phyloP scores from a whole-genome alignment of 2,888 invertebrate species.

The Macropis europaea region DNA sequence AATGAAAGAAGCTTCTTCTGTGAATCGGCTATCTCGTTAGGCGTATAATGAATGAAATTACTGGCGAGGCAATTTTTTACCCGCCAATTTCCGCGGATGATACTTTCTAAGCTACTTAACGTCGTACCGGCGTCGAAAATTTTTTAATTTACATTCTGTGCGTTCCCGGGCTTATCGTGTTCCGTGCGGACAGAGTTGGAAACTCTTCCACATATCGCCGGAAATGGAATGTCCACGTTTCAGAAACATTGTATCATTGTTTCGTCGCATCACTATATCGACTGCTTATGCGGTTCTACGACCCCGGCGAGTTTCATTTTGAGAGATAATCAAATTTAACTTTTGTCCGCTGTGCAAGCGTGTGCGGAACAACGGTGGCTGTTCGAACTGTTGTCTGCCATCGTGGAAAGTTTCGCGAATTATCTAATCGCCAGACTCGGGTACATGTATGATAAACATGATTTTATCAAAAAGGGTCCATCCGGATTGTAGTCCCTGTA shows the following conservation, averaged over 20 bases:
- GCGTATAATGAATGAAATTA: conserved; percentile 22
- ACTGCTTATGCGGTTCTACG: background rate
- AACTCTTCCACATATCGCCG: conserved; percentile 7
- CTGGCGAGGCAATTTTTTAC: conserved; percentile 12
- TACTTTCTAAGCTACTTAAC: conserved; percentile 39
- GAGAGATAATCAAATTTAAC: background rate
- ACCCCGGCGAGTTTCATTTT: background rate
- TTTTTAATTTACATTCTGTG: conserved; percentile 25
- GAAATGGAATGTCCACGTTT: conserved; percentile 1
- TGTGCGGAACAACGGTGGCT: background rate
- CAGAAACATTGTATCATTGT: background rate
- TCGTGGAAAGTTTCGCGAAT: too few species aligned
- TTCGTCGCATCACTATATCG: too few species aligned
- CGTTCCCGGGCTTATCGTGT: conserved; percentile 24
- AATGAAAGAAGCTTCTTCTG: background rate
- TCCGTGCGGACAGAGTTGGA: background rate
- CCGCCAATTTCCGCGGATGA: conserved; percentile 15
- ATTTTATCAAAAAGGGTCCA: too few species aligned
- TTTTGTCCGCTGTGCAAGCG: background rate
- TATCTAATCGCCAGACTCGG: too few species aligned
- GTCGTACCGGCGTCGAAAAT: conserved; percentile 2
- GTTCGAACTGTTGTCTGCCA: too few species aligned
- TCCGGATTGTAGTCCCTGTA: too few species aligned
- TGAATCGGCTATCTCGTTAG: background rate
- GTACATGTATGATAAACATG: too few species aligned